Percentiles rank a stretch among this genome's conserved stretches.
Conservation (phyloP, 2,113 vertebrate genomes). For the Rhynchomys soricoides region DNA sequence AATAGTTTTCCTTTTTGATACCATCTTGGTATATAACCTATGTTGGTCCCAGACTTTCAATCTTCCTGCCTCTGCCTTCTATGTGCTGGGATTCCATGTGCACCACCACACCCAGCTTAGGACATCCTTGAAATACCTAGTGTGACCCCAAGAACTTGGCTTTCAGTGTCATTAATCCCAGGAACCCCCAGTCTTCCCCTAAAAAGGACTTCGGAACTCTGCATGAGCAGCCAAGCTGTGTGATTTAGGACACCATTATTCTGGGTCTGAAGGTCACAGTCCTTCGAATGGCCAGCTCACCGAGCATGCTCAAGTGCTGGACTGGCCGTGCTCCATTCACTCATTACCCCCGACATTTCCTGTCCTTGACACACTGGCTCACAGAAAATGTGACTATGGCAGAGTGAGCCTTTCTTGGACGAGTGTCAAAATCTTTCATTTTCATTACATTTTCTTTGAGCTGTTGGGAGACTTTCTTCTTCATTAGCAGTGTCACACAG, state of each 20-base stretch:
- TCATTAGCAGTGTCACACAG: conserved; percentile 60
- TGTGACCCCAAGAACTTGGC: neutral
- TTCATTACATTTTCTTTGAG: conserved; percentile 52
- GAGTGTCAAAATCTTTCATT: conserved; percentile 64
- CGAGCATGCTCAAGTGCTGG: neutral
- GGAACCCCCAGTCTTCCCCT: neutral
- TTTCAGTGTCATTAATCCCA: neutral
- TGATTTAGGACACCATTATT: neutral
- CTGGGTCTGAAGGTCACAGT: neutral
- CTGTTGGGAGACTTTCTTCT: conserved; percentile 66
- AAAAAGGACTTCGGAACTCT: neutral
- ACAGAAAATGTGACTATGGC: fast-evolving
- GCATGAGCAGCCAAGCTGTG: neutral
- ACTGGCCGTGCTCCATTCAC: neutral
- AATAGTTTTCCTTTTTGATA: neutral
- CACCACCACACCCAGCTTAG: neutral
- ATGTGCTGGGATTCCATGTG: neutral
- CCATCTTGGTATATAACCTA: neutral
- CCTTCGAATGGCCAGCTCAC: fast-evolving
- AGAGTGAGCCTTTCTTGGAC: conserved; percentile 24
- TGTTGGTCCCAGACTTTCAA: neutral
- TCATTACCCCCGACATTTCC: conserved; percentile 52
- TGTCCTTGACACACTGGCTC: conserved; percentile 21
- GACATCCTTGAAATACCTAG: neutral
- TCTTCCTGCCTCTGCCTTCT: neutral